A percentile compares a stretch with the other conserved stretches of the same genome.
Evolutionary conservation across 1,140 invertebrate genomes (phyloP).

Genomic region (Bombus waltoni): DNA sequence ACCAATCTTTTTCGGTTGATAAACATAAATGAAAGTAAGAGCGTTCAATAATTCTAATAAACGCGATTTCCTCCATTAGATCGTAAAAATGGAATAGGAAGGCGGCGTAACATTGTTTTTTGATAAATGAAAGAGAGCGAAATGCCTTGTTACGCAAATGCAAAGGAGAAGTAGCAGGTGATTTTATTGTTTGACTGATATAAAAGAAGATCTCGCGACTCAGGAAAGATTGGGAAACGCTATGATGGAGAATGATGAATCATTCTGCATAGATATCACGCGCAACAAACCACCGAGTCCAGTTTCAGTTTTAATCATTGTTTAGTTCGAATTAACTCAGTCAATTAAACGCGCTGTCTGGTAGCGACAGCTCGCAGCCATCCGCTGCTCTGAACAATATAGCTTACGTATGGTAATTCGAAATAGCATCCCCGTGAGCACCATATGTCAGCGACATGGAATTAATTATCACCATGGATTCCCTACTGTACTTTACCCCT

Average conservation of each 20-base stretch:
- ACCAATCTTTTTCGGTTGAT: background rate
- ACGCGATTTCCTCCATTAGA: too few relatives aligned
- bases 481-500: conserved; percentile 48
- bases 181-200: too few relatives aligned
- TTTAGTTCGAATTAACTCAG: conserved; percentile 58
- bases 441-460: conserved; percentile 70
- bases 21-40: background rate
- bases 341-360: conserved; percentile 66
- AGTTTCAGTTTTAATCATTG: conserved; percentile 60
- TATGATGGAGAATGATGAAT: too few relatives aligned
- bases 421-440: conserved; percentile 64
- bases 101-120: too few relatives aligned
- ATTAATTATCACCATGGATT: conserved; percentile 65
- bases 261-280: conserved; percentile 1
- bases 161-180: too few relatives aligned
- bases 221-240: background rate
- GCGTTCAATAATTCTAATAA: background rate
- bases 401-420: conserved; percentile 69
- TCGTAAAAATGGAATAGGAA: too few relatives aligned
- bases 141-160: background rate
- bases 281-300: conserved; percentile 14
- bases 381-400: conserved; percentile 57
- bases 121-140: background rate
- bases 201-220: background rate
- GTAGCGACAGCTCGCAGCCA: conserved; percentile 56